These are phyloP conservation scores for Poecile atricapillus DNA, from an alignment of 2,113 vertebrate genomes.

Conservation along the genomic window DNA sequence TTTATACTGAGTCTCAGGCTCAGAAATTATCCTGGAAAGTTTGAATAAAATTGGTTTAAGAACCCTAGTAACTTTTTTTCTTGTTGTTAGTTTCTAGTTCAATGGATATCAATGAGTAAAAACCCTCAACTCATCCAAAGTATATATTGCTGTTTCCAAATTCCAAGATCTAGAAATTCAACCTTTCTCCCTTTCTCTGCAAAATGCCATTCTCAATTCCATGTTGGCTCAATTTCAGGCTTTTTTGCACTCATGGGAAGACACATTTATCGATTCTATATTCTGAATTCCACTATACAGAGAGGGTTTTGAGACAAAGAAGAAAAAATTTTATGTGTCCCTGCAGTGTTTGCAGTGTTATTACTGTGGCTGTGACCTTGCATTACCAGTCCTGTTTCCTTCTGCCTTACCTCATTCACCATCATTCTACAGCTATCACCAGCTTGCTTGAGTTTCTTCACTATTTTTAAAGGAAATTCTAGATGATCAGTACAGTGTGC, in stretches of 20 bases:
- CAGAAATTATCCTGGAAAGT: neutral
- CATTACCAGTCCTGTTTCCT: neutral
- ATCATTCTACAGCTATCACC: neutral
- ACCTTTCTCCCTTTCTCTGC: neutral
- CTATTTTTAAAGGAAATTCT: neutral
- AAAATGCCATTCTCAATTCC: neutral
- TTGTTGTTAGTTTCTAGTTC: neutral
- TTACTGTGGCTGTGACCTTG: neutral
- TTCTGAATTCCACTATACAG: neutral
- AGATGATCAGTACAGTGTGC: neutral
- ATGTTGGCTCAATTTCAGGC: neutral
- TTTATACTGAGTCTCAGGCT: neutral
- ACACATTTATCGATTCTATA: neutral
- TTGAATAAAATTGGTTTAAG: neutral
- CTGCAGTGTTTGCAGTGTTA: neutral
- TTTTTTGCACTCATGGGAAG: neutral
- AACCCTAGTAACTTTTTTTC: neutral
- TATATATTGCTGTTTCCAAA: neutral
- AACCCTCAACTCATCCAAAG: neutral
- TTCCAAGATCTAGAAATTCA: neutral
- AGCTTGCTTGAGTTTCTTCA: neutral
- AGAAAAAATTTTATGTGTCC: neutral
- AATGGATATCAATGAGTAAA: neutral
- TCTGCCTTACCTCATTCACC: neutral
- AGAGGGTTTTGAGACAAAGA: neutral